Evolutionary conservation across 2,113 vertebrate species (phyloP).

Genomic region (Grantiella picta): DNA sequence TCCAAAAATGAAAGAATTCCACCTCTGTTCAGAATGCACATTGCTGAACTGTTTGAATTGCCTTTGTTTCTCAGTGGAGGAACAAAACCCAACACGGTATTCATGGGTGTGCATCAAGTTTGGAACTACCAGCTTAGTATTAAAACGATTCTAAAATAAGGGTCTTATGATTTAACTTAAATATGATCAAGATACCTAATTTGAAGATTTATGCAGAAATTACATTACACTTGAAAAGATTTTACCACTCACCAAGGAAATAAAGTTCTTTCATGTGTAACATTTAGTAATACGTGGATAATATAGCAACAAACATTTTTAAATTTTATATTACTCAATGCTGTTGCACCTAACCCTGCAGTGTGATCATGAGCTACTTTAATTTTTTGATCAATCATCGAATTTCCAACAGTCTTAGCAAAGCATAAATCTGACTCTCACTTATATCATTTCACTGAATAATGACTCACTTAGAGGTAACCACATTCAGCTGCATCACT

Average conservation of each 20-base stretch:
- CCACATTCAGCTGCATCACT: neutral
- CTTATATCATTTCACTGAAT: neutral
- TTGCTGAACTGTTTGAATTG: neutral
- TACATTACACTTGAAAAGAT: neutral
- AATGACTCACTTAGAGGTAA: neutral
- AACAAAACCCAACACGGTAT: neutral
- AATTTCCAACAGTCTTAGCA: neutral
- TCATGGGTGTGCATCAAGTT: neutral
- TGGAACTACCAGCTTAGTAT: neutral
- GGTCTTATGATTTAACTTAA: neutral
- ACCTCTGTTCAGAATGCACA: neutral
- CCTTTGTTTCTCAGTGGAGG: neutral
- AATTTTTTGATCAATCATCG: neutral
- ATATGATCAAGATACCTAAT: neutral
- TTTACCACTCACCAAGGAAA: neutral
- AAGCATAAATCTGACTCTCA: neutral
- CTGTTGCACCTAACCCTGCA: neutral
- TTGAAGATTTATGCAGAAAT: neutral
- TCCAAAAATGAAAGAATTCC: neutral
- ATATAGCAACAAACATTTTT: neutral
- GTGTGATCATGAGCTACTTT: neutral
- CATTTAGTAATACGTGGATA: neutral
- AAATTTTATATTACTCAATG: neutral
- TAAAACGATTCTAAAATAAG: neutral
- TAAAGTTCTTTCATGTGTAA: neutral